These are phyloP conservation scores for Macrocentrus cingulum DNA, from an alignment of 1,140 invertebrate genomes.

Conservation along the genomic window DNA sequence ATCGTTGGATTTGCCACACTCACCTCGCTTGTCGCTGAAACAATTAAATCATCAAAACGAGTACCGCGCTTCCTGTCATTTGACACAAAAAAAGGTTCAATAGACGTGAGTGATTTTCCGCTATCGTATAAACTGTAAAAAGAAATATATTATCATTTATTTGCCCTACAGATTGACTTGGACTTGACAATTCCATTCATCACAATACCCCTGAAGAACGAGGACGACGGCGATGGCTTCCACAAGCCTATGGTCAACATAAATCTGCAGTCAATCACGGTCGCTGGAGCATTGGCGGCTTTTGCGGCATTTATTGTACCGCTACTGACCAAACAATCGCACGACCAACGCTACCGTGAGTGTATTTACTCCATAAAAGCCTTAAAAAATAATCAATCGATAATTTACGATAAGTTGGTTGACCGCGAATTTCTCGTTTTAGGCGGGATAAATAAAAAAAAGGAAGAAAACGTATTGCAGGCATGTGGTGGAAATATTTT, in stretches of 20 bases:
- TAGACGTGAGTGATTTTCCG: constrained; percentile 38
- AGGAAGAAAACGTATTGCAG: too few relatives aligned
- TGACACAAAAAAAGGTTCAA: constrained; percentile 33
- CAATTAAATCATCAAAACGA: background rate
- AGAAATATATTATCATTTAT: background rate
- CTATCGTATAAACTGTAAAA: background rate
- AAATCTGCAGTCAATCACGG: constrained; percentile 39
- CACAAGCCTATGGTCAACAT: constrained; percentile 36
- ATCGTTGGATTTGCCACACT: too few relatives aligned
- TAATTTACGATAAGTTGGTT: too few relatives aligned
- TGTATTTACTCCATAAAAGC: constrained; percentile 11
- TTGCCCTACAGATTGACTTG: constrained; percentile 43
- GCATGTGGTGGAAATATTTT: too few relatives aligned
- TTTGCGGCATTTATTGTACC: constrained; percentile 38
- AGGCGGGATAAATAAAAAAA: too few relatives aligned
- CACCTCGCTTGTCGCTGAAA: background rate
- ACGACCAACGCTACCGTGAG: constrained; percentile 36
- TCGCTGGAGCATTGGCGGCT: constrained; percentile 39
- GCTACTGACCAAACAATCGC: constrained; percentile 35
- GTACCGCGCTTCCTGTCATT: constrained; percentile 39
- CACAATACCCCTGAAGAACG: constrained; percentile 40
- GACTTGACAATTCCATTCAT: constrained; percentile 47
- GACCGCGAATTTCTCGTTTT: too few relatives aligned
- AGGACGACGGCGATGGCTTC: constrained; percentile 24
- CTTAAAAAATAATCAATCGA: too few relatives aligned